Evolutionary conservation across 2,113 vertebrate species (phyloP).

Genomic region (Morone saxatilis): DNA sequence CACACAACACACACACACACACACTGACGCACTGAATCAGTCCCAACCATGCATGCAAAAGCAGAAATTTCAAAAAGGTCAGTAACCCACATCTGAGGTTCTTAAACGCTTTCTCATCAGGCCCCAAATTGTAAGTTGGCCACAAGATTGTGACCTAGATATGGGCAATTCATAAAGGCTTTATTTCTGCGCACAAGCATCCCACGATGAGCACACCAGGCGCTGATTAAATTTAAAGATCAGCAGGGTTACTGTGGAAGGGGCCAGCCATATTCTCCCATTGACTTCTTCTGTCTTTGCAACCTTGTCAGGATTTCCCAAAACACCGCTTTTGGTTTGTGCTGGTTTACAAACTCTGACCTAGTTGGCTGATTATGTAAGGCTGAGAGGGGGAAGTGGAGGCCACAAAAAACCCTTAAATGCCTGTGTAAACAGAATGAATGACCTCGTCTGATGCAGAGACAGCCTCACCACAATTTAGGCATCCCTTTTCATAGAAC

Average conservation of each 20-base stretch:
- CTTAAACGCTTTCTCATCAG: slow-evolving; percentile 21
- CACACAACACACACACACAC: too few relatives aligned
- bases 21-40: slow-evolving; percentile 14
- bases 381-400: slow-evolving; percentile 27
- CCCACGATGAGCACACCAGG: not conserved
- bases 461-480: slow-evolving; percentile 26
- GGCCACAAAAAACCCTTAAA: slow-evolving; percentile 36
- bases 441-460: slow-evolving; percentile 35
- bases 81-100: slow-evolving; percentile 27
- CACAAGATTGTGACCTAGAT: slow-evolving; percentile 41
- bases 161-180: not conserved
- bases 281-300: not conserved
- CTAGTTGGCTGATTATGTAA: slow-evolving; percentile 54
- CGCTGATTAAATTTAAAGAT: not conserved
- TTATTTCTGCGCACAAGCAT: not conserved
- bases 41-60: not conserved
- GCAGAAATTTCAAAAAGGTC: slow-evolving; percentile 14
- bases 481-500: slow-evolving; percentile 33
- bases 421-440: slow-evolving; percentile 51
- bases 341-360: slow-evolving; percentile 35
- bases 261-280: not conserved
- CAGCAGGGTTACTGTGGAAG: not conserved
- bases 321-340: slow-evolving; percentile 6
- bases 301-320: slow-evolving; percentile 26
- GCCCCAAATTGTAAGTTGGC: not conserved